Evolutionary conservation across 2,888 invertebrate genomes (phyloP), one percentile per base, ranked within the genome.

Genomic region (Leptarthrus brevirostris): DNA sequence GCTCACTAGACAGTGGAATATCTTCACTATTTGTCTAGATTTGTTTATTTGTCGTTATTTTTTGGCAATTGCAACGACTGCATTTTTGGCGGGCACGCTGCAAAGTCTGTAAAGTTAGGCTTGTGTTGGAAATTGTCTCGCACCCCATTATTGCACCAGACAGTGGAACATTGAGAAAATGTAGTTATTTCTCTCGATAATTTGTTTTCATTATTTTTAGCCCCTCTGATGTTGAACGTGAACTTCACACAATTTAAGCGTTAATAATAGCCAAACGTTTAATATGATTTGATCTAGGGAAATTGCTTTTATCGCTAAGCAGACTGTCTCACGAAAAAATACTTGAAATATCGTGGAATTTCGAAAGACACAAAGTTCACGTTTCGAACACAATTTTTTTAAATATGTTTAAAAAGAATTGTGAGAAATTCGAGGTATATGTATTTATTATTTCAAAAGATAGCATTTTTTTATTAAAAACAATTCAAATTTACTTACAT

Each of bases 221-320:
- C 16, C 30, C 20, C 18, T 10, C n/a, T 16, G 16, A 22, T 4
- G 69, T 30, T 70, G 74, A 70, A 58, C 58, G 24, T 74, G 74
- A 74, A 70, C 74, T 74, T 70, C 70, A 58, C 69, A 74, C 44
- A 58, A 69, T 49, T 74, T 56, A 1, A 53, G 26, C 49, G 72
- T 56, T 72, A 54, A 56, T 44, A 72, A 56, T 36, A 40, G 54
- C 54, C 56, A 54, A 54, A 71, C 40, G 53, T 71, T 53, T 34
- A 54, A 71, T 71, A 71, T 54, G 54, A 34, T 20, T 36, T 56
- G 44, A 56, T 12, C 40, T n/a, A 36, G 49, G 20, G n/a, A 69
- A 69, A 69, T 18, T 30, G 30, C 30, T 8, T 6, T 6, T 8
- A 30, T 30, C 8, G 30, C 30, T n/a, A n/a, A n/a, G n/a, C n/a